Evolutionary conservation across 64 coral and sea anemone species (phyloP).

Genomic region (Dendrophyllia cribrosa): DNA sequence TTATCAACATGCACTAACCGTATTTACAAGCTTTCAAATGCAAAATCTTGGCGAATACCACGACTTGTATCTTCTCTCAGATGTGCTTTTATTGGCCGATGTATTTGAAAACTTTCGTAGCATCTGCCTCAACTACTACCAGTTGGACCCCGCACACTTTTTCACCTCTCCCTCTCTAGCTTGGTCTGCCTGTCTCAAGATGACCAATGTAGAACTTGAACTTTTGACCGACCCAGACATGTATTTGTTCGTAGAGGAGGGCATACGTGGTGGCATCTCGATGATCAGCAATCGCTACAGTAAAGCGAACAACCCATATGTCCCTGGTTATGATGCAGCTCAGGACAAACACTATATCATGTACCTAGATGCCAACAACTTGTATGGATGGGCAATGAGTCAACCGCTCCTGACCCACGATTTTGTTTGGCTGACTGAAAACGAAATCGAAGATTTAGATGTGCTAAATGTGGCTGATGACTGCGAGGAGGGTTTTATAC

Average conservation of each 20-base stretch:
- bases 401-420: background rate
- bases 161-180: background rate
- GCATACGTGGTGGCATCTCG: background rate
- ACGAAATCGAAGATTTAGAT: slow-evolving; percentile 27
- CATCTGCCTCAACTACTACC: slow-evolving; percentile 15
- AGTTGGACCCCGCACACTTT: slow-evolving; percentile 28
- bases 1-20: slow-evolving; percentile 29
- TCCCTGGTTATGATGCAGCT: background rate
- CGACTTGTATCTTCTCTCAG: background rate
- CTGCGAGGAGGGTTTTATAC: slow-evolving; percentile 22
- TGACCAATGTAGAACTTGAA: slow-evolving; percentile 12
- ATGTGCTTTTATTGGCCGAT: background rate
- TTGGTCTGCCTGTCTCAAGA: slow-evolving; percentile 6
- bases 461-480: no score
- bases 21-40: background rate
- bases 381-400: slow-evolving; percentile 16
- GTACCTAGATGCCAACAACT: slow-evolving; percentile 2
- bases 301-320: background rate
- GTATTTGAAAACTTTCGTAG: slow-evolving; percentile 9
- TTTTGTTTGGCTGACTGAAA: background rate
- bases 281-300: background rate
- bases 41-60: background rate
- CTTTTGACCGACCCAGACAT: slow-evolving; percentile 9
- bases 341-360: background rate
- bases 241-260: slow-evolving; percentile 33